Conservation (phyloP, 1,140 invertebrate genomes). For the Acromyrmex heyeri region DNA sequence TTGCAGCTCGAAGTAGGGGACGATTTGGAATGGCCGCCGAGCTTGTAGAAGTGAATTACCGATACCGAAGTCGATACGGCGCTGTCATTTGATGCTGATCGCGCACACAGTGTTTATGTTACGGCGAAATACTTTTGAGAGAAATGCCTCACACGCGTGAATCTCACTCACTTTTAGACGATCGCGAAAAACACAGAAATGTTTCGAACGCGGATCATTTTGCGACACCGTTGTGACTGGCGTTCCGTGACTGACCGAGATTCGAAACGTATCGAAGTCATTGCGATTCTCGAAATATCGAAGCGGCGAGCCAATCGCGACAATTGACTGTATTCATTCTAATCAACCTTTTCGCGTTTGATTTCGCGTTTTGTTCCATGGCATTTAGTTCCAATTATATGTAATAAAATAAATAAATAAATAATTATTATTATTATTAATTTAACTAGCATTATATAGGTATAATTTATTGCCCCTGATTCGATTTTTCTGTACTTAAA, state of each 20-base stretch:
- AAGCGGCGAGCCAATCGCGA: neutral
- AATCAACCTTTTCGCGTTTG: neutral
- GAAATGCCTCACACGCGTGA: neutral
- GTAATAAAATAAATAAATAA: too few species aligned
- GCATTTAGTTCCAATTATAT: too few species aligned
- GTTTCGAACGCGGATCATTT: neutral
- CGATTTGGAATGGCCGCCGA: neutral
- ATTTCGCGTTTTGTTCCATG: too few species aligned
- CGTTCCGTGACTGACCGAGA: neutral
- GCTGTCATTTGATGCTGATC: neutral
- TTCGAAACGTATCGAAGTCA: neutral
- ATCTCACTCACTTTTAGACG: neutral
- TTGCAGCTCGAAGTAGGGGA: neutral
- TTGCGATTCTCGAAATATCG: conserved; percentile 8
- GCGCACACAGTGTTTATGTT: neutral
- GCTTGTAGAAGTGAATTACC: neutral
- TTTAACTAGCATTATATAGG: too few species aligned
- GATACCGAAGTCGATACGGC: too few species aligned
- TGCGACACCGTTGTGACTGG: neutral
- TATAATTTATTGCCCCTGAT: too few species aligned
- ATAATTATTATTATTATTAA: too few species aligned
- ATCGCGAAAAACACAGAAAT: neutral
- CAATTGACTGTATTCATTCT: neutral
- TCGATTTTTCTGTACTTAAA: too few species aligned
- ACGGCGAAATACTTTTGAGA: neutral